These are phyloP conservation scores for Eudasyphora cyanicolor DNA, from an alignment of 2,888 invertebrate genomes.

Conservation along the genomic window DNA sequence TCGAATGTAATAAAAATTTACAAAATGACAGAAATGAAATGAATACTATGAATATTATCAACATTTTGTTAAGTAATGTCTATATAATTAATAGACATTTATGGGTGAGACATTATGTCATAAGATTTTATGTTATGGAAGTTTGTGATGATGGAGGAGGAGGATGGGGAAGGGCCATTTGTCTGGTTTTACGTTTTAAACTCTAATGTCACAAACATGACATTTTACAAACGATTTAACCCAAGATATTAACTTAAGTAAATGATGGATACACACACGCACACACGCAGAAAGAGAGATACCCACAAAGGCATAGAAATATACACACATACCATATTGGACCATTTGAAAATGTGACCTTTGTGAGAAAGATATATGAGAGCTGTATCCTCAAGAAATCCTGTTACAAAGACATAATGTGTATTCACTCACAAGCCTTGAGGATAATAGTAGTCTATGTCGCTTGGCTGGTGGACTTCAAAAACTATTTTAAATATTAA, in stretches of 20 bases:
- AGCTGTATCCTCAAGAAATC: no score
- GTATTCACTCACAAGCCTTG: no score
- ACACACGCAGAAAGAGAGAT: no score
- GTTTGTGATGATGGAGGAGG: neutral
- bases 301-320: neutral
- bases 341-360: neutral
- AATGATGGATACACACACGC: constrained; percentile 17
- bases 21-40: neutral
- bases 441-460: no score
- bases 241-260: constrained; percentile 30
- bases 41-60: neutral
- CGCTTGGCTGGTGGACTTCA: no score
- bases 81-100: no score
- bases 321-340: neutral
- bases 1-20: neutral
- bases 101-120: neutral
- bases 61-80: constrained; percentile 3
- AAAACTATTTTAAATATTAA: no score
- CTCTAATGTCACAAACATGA: constrained; percentile 34
- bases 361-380: no score
- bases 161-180: neutral
- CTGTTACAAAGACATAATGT: no score
- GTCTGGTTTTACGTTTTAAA: neutral
- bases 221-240: constrained; percentile 55
- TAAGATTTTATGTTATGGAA: constrained; percentile 40